A percentile compares a stretch with the other conserved stretches of the same genome.
phyloP scores from a whole-genome alignment of 2,797 vertebrate genomes.

The Pseudochromis fuscus region DNA sequence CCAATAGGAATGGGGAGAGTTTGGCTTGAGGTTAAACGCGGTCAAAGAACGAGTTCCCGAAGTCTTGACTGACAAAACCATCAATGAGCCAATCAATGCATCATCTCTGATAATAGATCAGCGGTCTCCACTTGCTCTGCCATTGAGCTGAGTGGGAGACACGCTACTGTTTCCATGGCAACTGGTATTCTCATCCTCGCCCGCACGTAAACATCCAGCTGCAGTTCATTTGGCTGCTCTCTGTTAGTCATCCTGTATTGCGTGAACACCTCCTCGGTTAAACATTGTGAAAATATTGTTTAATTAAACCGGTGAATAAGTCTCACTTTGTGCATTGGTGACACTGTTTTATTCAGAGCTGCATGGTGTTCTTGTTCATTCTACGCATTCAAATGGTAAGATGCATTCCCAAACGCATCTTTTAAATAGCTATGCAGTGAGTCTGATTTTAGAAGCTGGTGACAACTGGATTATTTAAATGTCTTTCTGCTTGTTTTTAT shows the following conservation, averaged over 20 bases:
- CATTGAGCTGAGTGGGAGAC: constrained; percentile 73
- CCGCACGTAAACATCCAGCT: constrained; percentile 69
- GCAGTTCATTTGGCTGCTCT: constrained; percentile 59
- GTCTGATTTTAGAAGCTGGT: neutral
- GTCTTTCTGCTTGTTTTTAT: no score
- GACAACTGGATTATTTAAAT: neutral
- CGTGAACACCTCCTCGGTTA: constrained; percentile 36
- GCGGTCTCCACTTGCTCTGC: constrained; percentile 62
- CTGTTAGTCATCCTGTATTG: constrained; percentile 56
- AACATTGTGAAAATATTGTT: constrained; percentile 33
- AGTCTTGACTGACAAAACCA: constrained; percentile 51
- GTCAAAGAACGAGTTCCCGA: constrained; percentile 39
- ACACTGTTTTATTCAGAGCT: neutral
- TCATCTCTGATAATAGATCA: constrained; percentile 63
- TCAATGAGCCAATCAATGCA: constrained; percentile 69
- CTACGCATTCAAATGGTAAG: no score
- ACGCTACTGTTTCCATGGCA: constrained; percentile 78
- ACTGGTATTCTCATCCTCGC: constrained; percentile 64
- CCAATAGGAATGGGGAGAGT: neutral
- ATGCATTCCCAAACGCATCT: no score
- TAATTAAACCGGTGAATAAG: constrained; percentile 19
- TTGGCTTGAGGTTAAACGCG: constrained; percentile 15
- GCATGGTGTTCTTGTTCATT: neutral
- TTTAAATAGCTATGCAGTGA: no score
- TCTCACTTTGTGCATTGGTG: neutral